A percentile compares a stretch with the other conserved stretches of the same genome.
These are phyloP conservation scores for Temnothorax curvispinosus DNA, from an alignment of 1,140 invertebrate genomes.

Conservation along the genomic window DNA sequence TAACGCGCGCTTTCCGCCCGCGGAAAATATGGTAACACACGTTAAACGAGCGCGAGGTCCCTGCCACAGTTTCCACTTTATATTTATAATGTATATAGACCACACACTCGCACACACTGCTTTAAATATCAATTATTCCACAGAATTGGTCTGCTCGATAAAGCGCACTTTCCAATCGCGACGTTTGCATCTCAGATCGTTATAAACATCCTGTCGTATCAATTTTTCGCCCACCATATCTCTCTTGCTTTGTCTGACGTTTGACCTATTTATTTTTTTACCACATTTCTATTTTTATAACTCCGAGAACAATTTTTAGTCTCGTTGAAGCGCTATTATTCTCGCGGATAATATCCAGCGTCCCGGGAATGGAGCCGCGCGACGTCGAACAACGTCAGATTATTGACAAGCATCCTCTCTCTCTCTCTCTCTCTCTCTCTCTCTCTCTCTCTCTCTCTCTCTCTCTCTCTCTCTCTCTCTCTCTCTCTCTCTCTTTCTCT, in stretches of 20 bases:
- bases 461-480: neutral
- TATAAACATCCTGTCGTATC: neutral
- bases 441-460: neutral
- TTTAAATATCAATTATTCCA: neutral
- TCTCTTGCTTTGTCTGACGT: neutral
- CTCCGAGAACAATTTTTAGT: neutral
- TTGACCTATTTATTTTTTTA: neutral
- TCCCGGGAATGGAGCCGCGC: neutral
- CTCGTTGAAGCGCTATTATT: no score
- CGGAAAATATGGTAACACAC: neutral
- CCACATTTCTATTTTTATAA: conserved; percentile 2
- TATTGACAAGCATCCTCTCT: neutral
- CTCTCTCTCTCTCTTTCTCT: neutral
- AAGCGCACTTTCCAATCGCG: neutral
- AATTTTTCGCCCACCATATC: neutral
- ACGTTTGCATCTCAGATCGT: conserved; percentile 12
- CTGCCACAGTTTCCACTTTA: neutral
- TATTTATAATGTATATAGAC: neutral
- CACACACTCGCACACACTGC: neutral
- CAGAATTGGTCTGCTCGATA: neutral
- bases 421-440: neutral
- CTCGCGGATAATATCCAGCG: neutral
- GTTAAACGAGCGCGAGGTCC: no score
- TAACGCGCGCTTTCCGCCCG: neutral
- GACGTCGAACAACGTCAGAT: neutral